Percentiles rank a stretch among this genome's conserved stretches.
Evolutionary conservation across 2,113 vertebrate species (phyloP).

Genomic region (Eretmochelys imbricata): DNA sequence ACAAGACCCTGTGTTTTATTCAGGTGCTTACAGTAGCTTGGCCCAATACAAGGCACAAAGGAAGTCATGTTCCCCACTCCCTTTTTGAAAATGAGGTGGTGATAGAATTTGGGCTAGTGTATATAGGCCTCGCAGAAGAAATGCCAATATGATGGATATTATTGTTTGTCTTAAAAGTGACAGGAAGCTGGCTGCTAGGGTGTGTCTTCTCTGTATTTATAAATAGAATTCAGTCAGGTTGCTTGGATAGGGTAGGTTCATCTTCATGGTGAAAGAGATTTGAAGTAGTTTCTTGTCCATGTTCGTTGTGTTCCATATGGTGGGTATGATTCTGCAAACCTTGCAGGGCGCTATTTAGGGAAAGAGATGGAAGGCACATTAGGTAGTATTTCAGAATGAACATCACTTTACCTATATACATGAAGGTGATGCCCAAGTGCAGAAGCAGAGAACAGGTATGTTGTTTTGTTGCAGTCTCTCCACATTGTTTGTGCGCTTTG

Average conservation of each 20-base stretch:
- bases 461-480: neutral
- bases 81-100: neutral
- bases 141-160: neutral
- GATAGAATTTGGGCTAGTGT: neutral
- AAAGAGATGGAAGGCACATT: accelerated
- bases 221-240: neutral
- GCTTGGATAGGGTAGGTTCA: neutral
- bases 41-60: neutral
- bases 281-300: accelerated
- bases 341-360: accelerated
- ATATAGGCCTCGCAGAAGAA: neutral
- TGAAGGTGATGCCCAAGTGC: accelerated
- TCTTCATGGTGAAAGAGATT: neutral
- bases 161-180: neutral
- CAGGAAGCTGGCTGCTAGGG: neutral
- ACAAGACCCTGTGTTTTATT: neutral
- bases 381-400: neutral
- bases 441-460: accelerated
- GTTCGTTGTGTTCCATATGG: accelerated
- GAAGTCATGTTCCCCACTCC: neutral
- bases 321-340: too few relatives aligned
- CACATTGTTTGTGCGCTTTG: accelerated
- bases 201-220: neutral
- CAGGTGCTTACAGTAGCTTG: neutral
- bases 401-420: accelerated